These are phyloP conservation scores for Danio choprae DNA, from an alignment of 2,797 vertebrate species.

Conservation along the genomic window DNA sequence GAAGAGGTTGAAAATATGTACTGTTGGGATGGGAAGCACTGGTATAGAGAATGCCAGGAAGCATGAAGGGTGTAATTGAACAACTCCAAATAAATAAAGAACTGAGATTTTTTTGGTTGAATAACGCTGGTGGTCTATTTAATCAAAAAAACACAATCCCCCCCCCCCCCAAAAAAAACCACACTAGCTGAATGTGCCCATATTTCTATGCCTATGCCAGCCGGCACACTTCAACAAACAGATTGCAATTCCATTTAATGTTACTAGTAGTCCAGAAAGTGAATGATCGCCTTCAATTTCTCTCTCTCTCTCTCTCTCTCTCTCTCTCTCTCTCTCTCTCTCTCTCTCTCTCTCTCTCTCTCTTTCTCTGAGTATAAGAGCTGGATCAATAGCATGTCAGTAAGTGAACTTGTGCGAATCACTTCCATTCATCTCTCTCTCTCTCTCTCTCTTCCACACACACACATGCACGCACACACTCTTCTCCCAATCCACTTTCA, in stretches of 20 bases:
- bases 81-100: no score
- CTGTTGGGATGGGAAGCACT: no score
- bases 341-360: neutral
- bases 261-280: neutral
- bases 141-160: no score
- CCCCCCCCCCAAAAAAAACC: neutral
- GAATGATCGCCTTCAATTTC: neutral
- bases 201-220: neutral
- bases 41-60: no score
- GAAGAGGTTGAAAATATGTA: no score
- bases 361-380: slow-evolving; percentile 21
- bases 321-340: no score
- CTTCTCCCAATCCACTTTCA: neutral
- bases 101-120: no score
- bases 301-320: neutral
- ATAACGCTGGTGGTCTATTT: no score
- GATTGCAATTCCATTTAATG: slow-evolving; percentile 16
- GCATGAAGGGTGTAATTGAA: no score
- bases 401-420: slow-evolving; percentile 43
- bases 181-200: neutral
- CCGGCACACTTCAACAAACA: neutral
- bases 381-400: slow-evolving; percentile 42
- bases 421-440: slow-evolving; percentile 49
- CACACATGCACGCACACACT: neutral
- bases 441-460: slow-evolving; percentile 18